Conservation (phyloP, 2,113 vertebrate species). For the Nestor notabilis region DNA sequence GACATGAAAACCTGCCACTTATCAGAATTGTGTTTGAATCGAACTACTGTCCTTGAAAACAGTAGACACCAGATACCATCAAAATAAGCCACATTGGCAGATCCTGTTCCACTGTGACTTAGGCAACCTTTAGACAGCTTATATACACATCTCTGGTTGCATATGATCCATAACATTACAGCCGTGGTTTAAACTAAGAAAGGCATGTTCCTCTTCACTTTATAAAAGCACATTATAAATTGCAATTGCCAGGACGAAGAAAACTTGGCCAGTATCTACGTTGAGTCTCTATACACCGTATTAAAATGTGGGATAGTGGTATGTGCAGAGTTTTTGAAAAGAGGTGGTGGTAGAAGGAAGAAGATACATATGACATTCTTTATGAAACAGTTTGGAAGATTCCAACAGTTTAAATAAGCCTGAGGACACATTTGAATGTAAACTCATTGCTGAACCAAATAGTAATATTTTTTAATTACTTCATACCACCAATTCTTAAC, state of each 20-base stretch:
- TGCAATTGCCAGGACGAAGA: constrained; percentile 9
- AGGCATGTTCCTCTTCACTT: background rate
- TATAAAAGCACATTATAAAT: constrained; percentile 21
- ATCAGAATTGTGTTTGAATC: constrained; percentile 79
- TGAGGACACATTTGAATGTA: constrained; percentile 4
- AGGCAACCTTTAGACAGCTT: constrained; percentile 35
- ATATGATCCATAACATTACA: background rate
- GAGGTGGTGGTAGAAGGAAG: background rate
- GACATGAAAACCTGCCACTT: constrained; percentile 79
- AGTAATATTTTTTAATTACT: constrained; percentile 11
- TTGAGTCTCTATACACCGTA: background rate
- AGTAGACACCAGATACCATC: constrained; percentile 76
- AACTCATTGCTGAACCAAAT: constrained; percentile 41
- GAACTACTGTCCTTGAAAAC: constrained; percentile 80
- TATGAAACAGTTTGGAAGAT: background rate
- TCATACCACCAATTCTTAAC: constrained; percentile 14
- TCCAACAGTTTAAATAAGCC: constrained; percentile 32
- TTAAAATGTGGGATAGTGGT: background rate
- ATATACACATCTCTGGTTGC: background rate
- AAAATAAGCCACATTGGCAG: constrained; percentile 49
- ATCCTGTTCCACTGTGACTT: constrained; percentile 46
- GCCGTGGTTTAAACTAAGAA: background rate
- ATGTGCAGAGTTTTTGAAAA: background rate
- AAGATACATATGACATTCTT: background rate
- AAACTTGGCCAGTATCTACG: background rate